Conservation (phyloP, 2,888 invertebrate species). For the Micoletzkya japonica region DNA sequence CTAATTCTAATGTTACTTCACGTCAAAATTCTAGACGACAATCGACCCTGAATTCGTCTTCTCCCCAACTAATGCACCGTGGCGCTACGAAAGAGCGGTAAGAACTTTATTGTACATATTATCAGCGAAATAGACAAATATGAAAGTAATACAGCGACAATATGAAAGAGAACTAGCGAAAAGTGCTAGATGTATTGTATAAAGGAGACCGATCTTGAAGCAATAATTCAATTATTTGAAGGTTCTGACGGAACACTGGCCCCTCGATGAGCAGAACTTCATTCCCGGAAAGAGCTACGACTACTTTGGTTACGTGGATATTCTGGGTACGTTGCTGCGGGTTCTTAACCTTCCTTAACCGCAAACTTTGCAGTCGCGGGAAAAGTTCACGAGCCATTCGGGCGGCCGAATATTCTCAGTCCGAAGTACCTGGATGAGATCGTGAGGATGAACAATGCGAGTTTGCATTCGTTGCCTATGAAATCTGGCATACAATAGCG, state of each 20-base stretch:
- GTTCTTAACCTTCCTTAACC: neutral
- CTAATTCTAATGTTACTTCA: neutral
- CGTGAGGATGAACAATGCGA: constrained; percentile 55
- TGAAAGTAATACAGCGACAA: neutral
- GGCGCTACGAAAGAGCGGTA: constrained; percentile 56
- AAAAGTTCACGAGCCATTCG: constrained; percentile 44
- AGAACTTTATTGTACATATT: neutral
- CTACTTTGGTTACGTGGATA: constrained; percentile 60
- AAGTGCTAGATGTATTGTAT: neutral
- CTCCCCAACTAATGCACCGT: constrained; percentile 59
- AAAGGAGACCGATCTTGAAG: neutral
- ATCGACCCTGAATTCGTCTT: constrained; percentile 62
- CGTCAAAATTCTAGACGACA: constrained; percentile 51
- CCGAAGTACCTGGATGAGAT: constrained; percentile 56
- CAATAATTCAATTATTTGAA: constrained; percentile 4
- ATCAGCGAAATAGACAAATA: neutral
- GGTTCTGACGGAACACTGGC: constrained; percentile 60
- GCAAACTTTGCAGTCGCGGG: constrained; percentile 38
- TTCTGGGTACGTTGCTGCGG: constrained; percentile 42
- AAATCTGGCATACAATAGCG: neutral
- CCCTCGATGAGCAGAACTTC: constrained; percentile 60
- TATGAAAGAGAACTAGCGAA: neutral
- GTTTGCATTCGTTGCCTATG: neutral
- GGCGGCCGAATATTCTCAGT: constrained; percentile 58
- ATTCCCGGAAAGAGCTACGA: constrained; percentile 62